Conservation (phyloP, 1,140 invertebrate species). For the Meloidogyne floridensis region DNA sequence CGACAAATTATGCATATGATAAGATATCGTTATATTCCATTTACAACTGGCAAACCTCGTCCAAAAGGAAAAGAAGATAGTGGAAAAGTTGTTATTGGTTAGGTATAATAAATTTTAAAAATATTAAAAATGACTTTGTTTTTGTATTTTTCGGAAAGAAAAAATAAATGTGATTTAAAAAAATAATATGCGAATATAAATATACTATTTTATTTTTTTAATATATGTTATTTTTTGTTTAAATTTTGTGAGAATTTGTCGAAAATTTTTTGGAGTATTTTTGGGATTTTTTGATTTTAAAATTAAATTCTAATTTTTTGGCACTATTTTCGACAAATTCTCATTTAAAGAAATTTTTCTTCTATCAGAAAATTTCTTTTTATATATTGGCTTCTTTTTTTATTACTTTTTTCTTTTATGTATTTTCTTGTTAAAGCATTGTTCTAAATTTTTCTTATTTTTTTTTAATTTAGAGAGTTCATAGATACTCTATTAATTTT, state of each 20-base stretch:
- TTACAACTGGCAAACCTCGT: slow-evolving; percentile 88
- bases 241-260: neutral
- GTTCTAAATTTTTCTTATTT: neutral
- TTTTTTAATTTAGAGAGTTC: neutral
- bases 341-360: too few species aligned
- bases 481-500: neutral
- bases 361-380: too few species aligned
- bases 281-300: neutral
- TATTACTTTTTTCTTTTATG: neutral
- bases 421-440: neutral
- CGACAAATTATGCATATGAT: slow-evolving; percentile 99
- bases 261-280: neutral
- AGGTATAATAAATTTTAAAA: slow-evolving; percentile 23
- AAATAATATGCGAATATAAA: neutral
- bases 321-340: too few species aligned
- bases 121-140: neutral
- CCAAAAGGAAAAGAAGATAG: slow-evolving; percentile 68
- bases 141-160: slow-evolving; percentile 4
- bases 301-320: too few species aligned
- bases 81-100: slow-evolving; percentile 59
- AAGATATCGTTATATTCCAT: slow-evolving; percentile 96
- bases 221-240: too few species aligned
- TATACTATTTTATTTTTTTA: neutral
- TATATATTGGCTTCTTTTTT: neutral
- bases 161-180: neutral